Conservation (phyloP, 2,797 vertebrate species). For the Melanotaenia parkinsoni region DNA sequence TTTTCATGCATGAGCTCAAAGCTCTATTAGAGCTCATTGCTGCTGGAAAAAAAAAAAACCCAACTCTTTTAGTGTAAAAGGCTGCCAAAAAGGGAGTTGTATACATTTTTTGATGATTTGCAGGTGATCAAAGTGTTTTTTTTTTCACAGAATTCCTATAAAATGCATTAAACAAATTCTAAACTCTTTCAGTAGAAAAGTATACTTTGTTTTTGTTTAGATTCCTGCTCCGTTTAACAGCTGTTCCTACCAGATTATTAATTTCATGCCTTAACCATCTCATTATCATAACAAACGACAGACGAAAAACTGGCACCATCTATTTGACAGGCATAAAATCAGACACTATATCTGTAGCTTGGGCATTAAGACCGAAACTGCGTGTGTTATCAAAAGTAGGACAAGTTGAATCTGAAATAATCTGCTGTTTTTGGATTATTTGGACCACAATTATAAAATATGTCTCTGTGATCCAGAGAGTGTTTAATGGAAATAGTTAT, state of each 20-base stretch:
- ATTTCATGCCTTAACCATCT: constrained; percentile 53
- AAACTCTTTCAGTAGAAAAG: background rate
- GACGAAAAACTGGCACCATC: constrained; percentile 28
- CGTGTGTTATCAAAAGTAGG: constrained; percentile 5
- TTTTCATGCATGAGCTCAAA: constrained; percentile 72
- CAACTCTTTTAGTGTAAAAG: constrained; percentile 27
- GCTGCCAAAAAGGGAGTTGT: constrained; percentile 14
- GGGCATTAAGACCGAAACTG: constrained; percentile 24
- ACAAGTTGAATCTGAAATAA: constrained; percentile 5
- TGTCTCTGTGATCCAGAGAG: background rate
- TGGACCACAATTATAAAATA: background rate
- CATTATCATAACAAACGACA: constrained; percentile 55
- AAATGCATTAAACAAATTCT: background rate
- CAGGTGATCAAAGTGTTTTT: background rate
- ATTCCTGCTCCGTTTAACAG: constrained; percentile 17
- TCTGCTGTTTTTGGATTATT: background rate
- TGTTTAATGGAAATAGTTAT: background rate
- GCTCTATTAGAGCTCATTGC: constrained; percentile 50
- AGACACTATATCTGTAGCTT: constrained; percentile 8
- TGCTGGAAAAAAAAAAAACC: constrained; percentile 41
- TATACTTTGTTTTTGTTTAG: constrained; percentile 18
- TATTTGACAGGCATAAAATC: constrained; percentile 50
- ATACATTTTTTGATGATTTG: constrained; percentile 22
- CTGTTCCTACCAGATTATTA: constrained; percentile 26
- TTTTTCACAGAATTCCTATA: background rate